Evolutionary conservation across 2,113 vertebrate genomes (phyloP).

Genomic region (Rousettus leschenaultii): DNA sequence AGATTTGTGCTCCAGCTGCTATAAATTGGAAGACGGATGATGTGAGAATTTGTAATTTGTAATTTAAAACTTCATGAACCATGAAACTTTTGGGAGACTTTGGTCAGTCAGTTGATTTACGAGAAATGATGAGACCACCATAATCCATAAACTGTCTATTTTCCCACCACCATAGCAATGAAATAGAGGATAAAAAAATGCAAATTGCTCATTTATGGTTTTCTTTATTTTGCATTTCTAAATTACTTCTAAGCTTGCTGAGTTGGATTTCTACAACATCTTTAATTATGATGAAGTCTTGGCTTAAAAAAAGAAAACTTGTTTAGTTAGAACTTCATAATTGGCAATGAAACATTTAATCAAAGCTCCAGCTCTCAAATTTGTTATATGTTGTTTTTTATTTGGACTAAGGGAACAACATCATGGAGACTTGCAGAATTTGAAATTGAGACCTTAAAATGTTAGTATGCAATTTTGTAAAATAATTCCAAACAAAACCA

Average conservation of each 20-base stretch:
- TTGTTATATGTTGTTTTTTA: conserved; percentile 49
- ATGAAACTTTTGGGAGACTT: conserved; percentile 64
- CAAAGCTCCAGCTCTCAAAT: conserved; percentile 55
- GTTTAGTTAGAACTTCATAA: conserved; percentile 61
- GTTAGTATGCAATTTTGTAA: not conserved
- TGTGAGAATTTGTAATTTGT: conserved; percentile 66
- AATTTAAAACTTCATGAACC: conserved; percentile 73
- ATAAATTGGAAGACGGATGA: conserved; percentile 65
- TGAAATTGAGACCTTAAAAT: not conserved
- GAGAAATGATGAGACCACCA: conserved; percentile 63
- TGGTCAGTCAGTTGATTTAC: conserved; percentile 62
- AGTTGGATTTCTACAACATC: conserved; percentile 64
- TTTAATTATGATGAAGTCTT: conserved; percentile 72
- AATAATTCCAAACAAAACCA: conserved; percentile 10
- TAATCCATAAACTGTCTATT: conserved; percentile 55
- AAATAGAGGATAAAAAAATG: conserved; percentile 57
- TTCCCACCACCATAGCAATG: conserved; percentile 29
- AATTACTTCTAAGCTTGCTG: conserved; percentile 62
- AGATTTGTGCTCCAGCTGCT: conserved; percentile 59
- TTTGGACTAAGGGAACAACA: conserved; percentile 30
- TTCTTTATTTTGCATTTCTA: conserved; percentile 62
- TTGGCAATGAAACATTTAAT: conserved; percentile 57
- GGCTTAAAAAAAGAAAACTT: conserved; percentile 59
- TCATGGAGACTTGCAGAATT: conserved; percentile 13
- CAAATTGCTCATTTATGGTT: conserved; percentile 64